A percentile compares a stretch with the other conserved stretches of the same genome.
These are phyloP conservation scores for Harpagifer antarcticus DNA, from an alignment of 2,797 vertebrate genomes.

Conservation along the genomic window DNA sequence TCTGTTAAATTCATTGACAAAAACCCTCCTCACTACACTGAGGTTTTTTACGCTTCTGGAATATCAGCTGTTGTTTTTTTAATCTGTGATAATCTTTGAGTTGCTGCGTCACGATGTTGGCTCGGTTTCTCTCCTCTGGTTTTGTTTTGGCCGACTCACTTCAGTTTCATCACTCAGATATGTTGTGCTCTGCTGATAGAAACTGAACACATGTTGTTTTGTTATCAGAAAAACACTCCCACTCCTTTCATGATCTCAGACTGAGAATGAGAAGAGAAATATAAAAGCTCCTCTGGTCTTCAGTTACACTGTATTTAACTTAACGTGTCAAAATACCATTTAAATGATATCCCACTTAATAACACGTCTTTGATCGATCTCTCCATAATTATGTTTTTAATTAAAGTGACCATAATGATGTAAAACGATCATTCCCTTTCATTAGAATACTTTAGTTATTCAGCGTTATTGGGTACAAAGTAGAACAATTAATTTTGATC, in stretches of 20 bases:
- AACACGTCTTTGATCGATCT: too few relatives aligned
- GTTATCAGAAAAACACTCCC: neutral
- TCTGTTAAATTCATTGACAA: neutral
- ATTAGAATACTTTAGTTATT: too few relatives aligned
- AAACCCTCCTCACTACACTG: neutral
- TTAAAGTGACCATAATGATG: too few relatives aligned
- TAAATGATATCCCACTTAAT: too few relatives aligned
- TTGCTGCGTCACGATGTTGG: constrained; percentile 22
- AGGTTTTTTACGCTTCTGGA: neutral
- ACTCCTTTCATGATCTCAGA: neutral
- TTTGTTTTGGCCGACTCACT: constrained; percentile 8
- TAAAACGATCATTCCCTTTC: too few relatives aligned
- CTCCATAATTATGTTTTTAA: too few relatives aligned
- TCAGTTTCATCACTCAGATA: constrained; percentile 10
- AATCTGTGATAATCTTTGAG: neutral
- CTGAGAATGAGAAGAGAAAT: constrained; percentile 4
- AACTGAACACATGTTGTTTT: constrained; percentile 21
- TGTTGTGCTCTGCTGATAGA: constrained; percentile 1
- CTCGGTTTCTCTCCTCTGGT: neutral
- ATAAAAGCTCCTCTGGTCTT: neutral
- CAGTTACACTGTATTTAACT: neutral
- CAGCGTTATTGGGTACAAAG: too few relatives aligned
- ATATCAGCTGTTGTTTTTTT: too few relatives aligned
- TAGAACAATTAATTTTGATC: too few relatives aligned
- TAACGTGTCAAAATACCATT: too few relatives aligned